Percentiles rank a stretch among this genome's conserved stretches.
Conservation (phyloP, 2,113 vertebrate species). For the Pogona vitticeps region DNA sequence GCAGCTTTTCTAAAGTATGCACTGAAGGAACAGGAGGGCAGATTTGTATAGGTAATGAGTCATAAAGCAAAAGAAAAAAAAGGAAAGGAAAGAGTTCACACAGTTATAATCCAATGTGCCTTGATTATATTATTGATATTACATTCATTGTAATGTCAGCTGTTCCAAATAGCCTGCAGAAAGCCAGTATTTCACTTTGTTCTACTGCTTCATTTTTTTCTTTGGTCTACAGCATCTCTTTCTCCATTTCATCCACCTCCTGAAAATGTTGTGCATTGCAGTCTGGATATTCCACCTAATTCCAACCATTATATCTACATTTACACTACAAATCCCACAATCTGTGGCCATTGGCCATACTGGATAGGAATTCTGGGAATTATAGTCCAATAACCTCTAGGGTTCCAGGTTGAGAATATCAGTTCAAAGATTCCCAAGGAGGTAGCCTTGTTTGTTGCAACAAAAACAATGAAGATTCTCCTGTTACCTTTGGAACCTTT, state of each 20-base stretch:
- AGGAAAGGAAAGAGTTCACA: conserved; percentile 41
- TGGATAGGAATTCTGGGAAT: background rate
- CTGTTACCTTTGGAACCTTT: no score
- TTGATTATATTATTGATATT: conserved; percentile 59
- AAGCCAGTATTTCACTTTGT: conserved; percentile 41
- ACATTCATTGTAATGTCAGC: conserved; percentile 48
- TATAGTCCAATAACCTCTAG: background rate
- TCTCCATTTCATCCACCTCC: conserved; percentile 28
- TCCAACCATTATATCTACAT: conserved; percentile 58
- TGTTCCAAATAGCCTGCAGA: conserved; percentile 44
- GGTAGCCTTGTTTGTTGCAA: no score
- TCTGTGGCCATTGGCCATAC: background rate
- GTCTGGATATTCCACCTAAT: conserved; percentile 57
- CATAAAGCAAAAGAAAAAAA: conserved; percentile 52
- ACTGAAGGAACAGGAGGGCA: conserved; percentile 34
- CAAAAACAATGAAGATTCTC: no score
- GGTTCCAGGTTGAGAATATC: no score
- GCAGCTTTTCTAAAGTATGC: conserved; percentile 39
- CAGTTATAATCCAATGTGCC: conserved; percentile 36
- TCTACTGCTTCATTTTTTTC: conserved; percentile 27
- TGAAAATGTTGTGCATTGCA: conserved; percentile 41
- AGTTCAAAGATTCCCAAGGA: no score
- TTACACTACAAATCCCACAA: background rate
- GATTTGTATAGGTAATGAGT: conserved; percentile 46
- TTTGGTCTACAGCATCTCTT: no score